Percentiles rank a stretch among this genome's conserved stretches.
These are phyloP conservation scores for Regulus satrapa DNA, from an alignment of 2,113 vertebrate genomes.

Conservation along the genomic window DNA sequence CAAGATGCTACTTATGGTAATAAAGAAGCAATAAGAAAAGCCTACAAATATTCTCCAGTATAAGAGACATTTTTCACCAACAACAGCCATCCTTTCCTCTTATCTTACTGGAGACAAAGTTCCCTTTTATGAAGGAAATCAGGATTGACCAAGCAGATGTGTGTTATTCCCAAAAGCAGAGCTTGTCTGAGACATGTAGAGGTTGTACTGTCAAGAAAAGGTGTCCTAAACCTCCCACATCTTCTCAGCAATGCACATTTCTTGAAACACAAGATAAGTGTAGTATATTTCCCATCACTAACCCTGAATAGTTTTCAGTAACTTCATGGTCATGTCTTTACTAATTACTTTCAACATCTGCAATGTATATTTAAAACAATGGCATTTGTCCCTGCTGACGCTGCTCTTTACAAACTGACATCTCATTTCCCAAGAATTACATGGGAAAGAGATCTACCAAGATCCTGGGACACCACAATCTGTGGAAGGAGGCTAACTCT, in stretches of 20 bases:
- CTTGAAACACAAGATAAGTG: neutral
- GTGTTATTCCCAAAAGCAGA: neutral
- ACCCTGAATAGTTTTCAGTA: neutral
- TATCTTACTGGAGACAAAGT: neutral
- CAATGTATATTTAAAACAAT: constrained; percentile 29
- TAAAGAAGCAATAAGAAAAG: neutral
- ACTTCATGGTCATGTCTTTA: neutral
- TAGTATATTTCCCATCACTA: neutral
- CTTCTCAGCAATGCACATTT: neutral
- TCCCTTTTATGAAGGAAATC: neutral
- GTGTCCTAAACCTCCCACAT: neutral
- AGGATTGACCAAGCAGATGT: neutral
- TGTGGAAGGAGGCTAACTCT: constrained; percentile 27
- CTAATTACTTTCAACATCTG: constrained; percentile 8
- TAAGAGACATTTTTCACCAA: neutral
- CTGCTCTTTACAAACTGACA: neutral
- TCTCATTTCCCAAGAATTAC: constrained; percentile 18
- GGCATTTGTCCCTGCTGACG: neutral
- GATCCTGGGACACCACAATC: neutral
- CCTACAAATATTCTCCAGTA: neutral
- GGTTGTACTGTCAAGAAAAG: neutral
- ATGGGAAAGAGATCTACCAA: neutral
- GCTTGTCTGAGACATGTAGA: neutral
- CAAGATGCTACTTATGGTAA: neutral
- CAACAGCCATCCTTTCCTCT: neutral